Conservation (phyloP, 2,113 vertebrate genomes). For the Ellobius talpinus region DNA sequence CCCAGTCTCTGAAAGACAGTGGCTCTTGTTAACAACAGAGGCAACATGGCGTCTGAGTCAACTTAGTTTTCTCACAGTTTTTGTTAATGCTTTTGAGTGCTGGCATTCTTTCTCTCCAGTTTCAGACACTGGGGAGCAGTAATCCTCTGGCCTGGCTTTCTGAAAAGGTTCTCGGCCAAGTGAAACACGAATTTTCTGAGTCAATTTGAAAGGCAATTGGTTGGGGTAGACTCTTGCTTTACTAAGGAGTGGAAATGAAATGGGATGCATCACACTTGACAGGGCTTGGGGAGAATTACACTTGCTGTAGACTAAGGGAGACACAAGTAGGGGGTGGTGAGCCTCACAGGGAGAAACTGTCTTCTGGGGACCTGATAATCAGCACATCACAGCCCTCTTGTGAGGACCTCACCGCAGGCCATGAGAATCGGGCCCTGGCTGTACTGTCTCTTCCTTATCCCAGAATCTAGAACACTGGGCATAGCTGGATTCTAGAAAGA, state of each 20-base stretch:
- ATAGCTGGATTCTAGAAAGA: not conserved
- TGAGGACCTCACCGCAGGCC: not conserved
- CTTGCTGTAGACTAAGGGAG: not conserved
- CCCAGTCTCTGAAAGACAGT: constrained; percentile 19
- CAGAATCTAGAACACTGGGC: not conserved
- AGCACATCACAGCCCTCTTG: accelerated
- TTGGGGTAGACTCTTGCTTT: constrained; percentile 28
- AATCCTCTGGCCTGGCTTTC: constrained; percentile 48
- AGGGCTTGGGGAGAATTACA: not conserved
- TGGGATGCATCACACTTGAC: not conserved
- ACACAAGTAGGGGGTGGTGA: not conserved
- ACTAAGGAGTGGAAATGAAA: not conserved
- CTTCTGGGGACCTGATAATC: no score
- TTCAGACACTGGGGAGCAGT: constrained; percentile 55
- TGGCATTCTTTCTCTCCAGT: constrained; percentile 50
- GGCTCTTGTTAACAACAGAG: not conserved
- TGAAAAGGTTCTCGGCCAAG: constrained; percentile 58
- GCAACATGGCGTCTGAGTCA: constrained; percentile 17
- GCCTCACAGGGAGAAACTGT: no score
- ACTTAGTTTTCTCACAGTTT: constrained; percentile 59
- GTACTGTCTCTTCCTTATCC: not conserved
- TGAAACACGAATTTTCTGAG: constrained; percentile 29
- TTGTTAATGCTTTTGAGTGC: not conserved
- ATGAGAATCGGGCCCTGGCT: not conserved
- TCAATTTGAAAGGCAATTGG: constrained; percentile 24